Evolutionary conservation across 2,797 vertebrate species (phyloP).

Genomic region (Pyrocephalus nanus): DNA sequence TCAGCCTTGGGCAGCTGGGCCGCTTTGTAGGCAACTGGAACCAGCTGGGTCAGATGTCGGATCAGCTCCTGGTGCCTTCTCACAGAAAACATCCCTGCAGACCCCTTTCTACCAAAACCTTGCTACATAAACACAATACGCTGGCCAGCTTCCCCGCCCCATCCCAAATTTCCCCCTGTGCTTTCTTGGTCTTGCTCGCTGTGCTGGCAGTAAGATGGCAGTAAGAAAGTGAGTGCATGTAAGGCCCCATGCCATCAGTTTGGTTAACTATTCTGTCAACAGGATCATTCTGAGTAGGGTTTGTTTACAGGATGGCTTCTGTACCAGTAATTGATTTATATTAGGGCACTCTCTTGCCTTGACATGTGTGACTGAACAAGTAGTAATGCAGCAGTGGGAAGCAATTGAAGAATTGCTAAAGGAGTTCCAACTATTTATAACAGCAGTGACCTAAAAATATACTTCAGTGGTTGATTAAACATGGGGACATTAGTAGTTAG

Average conservation of each 20-base stretch:
- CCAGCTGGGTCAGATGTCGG: neutral
- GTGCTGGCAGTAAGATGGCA: neutral
- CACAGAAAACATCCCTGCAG: neutral
- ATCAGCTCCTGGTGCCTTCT: neutral
- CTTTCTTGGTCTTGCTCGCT: neutral
- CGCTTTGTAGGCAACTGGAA: neutral
- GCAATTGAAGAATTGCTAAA: neutral
- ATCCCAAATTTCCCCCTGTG: neutral
- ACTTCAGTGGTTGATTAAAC: neutral
- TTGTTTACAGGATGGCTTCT: constrained; percentile 39
- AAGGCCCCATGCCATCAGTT: neutral
- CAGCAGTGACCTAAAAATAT: constrained; percentile 35
- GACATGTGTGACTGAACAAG: neutral
- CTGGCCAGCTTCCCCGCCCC: fast-evolving
- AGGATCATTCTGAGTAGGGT: neutral
- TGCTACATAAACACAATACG: neutral
- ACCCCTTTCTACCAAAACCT: neutral
- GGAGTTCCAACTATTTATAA: constrained; percentile 27
- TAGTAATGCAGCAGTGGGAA: neutral
- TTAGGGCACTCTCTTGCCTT: neutral
- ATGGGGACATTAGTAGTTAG: neutral
- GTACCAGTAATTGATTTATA: constrained; percentile 32
- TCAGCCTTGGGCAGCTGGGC: neutral
- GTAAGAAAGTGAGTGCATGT: neutral
- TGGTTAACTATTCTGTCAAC: constrained; percentile 35